Conservation (phyloP, 1,140 invertebrate genomes). For the Drosophila navojoa region DNA sequence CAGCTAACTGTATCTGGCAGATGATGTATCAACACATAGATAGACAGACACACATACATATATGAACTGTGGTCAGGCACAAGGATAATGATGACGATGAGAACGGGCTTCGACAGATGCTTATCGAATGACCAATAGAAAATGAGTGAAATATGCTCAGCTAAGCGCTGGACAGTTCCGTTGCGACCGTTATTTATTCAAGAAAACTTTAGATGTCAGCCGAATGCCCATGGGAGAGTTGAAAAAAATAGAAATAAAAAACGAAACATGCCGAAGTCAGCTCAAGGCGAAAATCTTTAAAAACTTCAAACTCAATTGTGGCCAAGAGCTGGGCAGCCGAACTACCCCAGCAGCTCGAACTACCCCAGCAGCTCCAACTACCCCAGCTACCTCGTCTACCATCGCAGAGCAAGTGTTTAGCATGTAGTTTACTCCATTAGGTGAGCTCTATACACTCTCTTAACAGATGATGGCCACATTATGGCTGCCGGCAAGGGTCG, state of each 20-base stretch:
- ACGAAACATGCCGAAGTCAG: too few relatives aligned
- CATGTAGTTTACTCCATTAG: too few relatives aligned
- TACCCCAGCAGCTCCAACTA: too few relatives aligned
- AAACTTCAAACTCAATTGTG: not conserved
- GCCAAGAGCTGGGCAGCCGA: too few relatives aligned
- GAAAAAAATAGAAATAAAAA: not conserved
- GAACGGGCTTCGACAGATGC: conserved; percentile 15
- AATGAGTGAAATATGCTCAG: conserved; percentile 25
- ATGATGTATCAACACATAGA: conserved; percentile 49
- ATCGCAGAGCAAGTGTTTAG: too few relatives aligned
- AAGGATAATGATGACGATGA: conserved; percentile 28
- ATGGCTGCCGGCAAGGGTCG: too few relatives aligned
- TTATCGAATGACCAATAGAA: conserved; percentile 23
- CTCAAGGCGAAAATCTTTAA: not conserved
- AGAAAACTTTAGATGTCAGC: not conserved
- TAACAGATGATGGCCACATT: too few relatives aligned
- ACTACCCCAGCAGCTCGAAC: too few relatives aligned
- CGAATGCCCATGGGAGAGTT: not conserved
- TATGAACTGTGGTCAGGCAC: conserved; percentile 55
- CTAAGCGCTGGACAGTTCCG: conserved; percentile 10
- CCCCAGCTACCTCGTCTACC: too few relatives aligned
- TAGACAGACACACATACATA: conserved; percentile 17
- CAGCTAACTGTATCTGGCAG: conserved; percentile 71
- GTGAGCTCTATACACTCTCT: too few relatives aligned
- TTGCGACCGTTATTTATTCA: not conserved